Evolutionary conservation across 2,888 invertebrate genomes (phyloP).

Genomic region (Hydraecia micacea): DNA sequence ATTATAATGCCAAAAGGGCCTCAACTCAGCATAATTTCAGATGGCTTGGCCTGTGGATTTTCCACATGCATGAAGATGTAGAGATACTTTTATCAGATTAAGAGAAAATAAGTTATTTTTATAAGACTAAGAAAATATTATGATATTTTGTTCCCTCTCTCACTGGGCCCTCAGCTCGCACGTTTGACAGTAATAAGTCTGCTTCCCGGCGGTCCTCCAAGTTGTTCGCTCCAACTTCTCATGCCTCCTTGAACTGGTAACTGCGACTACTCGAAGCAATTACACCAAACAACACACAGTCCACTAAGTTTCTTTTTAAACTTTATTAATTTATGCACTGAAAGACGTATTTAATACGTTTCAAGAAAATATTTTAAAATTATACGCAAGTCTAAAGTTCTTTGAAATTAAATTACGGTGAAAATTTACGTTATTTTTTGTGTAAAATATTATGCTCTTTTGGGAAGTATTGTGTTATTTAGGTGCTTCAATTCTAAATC

Average conservation of each 20-base stretch:
- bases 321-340: constrained; percentile 70
- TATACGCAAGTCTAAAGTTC: constrained; percentile 47
- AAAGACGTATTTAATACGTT: constrained; percentile 65
- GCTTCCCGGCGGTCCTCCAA: constrained; percentile 69
- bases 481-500: constrained; percentile 26
- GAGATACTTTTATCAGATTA: neutral
- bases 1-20: neutral
- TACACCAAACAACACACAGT: constrained; percentile 78
- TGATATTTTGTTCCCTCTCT: constrained; percentile 9
- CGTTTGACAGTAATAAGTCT: constrained; percentile 75
- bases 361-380: constrained; percentile 57
- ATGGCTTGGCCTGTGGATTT: neutral
- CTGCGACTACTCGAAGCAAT: constrained; percentile 84
- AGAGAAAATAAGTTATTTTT: neutral
- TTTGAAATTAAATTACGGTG: constrained; percentile 22
- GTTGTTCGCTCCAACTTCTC: constrained; percentile 75
- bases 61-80: neutral
- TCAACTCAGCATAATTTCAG: neutral
- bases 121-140: neutral
- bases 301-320: constrained; percentile 73
- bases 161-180: constrained; percentile 42
- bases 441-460: neutral
- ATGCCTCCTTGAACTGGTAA: constrained; percentile 84
- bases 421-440: neutral
- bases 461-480: neutral